Base-by-base conservation (phyloP, 2,113 vertebrate species). In the Callipepla californica region DNA sequence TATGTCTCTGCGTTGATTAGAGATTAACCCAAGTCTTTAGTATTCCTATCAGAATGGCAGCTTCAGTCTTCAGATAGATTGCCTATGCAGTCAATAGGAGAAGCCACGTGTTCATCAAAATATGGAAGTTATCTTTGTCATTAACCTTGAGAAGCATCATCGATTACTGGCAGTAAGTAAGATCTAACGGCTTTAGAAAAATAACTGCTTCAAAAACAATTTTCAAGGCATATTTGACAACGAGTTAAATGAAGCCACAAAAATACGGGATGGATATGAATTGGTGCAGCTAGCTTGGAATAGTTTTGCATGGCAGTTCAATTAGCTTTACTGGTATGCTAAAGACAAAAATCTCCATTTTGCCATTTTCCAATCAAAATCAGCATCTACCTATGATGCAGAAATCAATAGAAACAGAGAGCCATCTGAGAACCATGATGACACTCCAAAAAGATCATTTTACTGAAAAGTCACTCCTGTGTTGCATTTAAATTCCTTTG, bases 121-220 rank as follows among this genome's bases (percentile, higher is more conserved):
- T 3, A 17, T 1, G 19, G 85, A 94, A 93, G 79, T 87, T 91
- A 74, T 92, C 93, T 90, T 63, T 90, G 87, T 94, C 93, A 96
- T 94, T 95, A 96, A 96, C 94, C 95, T 95, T 92, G 93, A 96
- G 87, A 87, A 96, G 93, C 90, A 80, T 76, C 93, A 96, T 94
- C 0, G 89, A 91, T 91, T 92, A 7, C 73, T 23, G 76, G 79
- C 85, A 93, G 76, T 90, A 73, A 92, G 91, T 66, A 70, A 91
- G 93, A 92, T 67, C 93, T 92, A 91, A 95, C 38, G 90, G 85
- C 76, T 72, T 48, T 45, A 86, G 68, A 94, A 81, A 59, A 96
- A 83, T 80, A 94, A 93, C 76, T 78, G 72, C 93, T 92, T 53
- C 87, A 75, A 88, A 94, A 93, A 90, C 79, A 88, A 83, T 94